Base-by-base conservation (phyloP, 2,797 vertebrate species). In the Distichodus sexfasciatus region DNA sequence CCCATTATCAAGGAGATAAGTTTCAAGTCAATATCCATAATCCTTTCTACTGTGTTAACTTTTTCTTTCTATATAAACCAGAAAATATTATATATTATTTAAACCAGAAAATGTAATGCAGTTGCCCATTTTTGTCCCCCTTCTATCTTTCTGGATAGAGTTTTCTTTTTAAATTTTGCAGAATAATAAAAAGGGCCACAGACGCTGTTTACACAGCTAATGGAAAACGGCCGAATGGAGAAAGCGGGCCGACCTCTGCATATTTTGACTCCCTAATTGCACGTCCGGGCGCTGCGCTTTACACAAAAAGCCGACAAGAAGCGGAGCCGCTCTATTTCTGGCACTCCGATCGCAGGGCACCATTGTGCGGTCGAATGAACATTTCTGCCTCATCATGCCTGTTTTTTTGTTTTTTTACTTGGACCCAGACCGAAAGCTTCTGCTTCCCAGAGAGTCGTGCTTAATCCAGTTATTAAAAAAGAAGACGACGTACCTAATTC, bases 311-410 rank as follows among this genome's bases (percentile, higher is more conserved):
- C 70, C 62, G 47, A 59, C 21, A 12, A 62, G 64, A 62, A 68
- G 35, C 50, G 61, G n/a, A 35, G 43, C n/a, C 40, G 9, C 59
- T 73, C 75, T 76, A 77, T 77, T 75, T 46, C 76, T 65, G 73
- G 68, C 76, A 51, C 46, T 33, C 33, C 47, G 60, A 24, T 73
- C 64, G 69, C 29, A 50, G 74, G 63, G 66, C 81, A 74, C 80
- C 76, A 76, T 82, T 79, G 73, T 75, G 26, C 46, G 76, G 68
- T 82, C 79, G 82, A 80, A 83, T n/a, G 82, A 85, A 79, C 81
- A 81, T 77, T 87, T 82, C 81, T 53, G 33, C 64, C 54, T 65
- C 48, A 72, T 68, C 70, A 62, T 41, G 59, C 57, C 51, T 75
- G 61, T 81, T 82, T 85, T 85, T 77, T 83, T n/a, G n/a, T n/a